A percentile compares a stretch with the other conserved stretches of the same genome.
Conservation (phyloP, 2,888 invertebrate genomes). For the Scaptomyza polygonia region DNA sequence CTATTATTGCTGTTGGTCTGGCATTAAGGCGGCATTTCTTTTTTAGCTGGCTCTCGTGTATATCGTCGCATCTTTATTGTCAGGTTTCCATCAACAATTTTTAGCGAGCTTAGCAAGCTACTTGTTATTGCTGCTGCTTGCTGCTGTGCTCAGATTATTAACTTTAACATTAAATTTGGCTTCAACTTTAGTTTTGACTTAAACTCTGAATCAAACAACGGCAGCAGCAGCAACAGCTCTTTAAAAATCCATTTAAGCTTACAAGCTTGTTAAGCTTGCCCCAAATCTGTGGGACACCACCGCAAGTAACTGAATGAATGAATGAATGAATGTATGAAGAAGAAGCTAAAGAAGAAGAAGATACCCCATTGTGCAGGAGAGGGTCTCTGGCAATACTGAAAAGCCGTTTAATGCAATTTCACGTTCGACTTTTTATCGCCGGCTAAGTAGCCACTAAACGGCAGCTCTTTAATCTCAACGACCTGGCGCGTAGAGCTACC, state of each 20-base stretch:
- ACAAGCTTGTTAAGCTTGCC: slow-evolving; percentile 79
- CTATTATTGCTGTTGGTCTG: not conserved
- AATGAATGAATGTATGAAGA: slow-evolving; percentile 1
- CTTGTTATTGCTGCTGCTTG: slow-evolving; percentile 69
- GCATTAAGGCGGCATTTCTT: not conserved
- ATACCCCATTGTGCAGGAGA: slow-evolving; percentile 9
- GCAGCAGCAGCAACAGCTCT: slow-evolving; percentile 73
- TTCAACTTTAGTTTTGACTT: slow-evolving; percentile 18
- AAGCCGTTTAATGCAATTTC: slow-evolving; percentile 73
- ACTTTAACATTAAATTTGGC: slow-evolving; percentile 38
- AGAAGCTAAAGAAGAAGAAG: not conserved
- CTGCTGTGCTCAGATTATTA: slow-evolving; percentile 69
- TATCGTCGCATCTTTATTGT: slow-evolving; percentile 26
- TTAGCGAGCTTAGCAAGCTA: slow-evolving; percentile 54
- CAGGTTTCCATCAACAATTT: slow-evolving; percentile 63
- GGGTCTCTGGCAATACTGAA: not conserved
- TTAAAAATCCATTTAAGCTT: slow-evolving; percentile 76
- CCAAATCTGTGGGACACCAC: slow-evolving; percentile 61
- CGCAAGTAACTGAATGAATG: not conserved
- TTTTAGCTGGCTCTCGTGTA: not conserved
- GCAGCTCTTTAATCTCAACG: slow-evolving; percentile 80
- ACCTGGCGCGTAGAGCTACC: slow-evolving; percentile 52
- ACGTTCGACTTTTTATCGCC: slow-evolving; percentile 74
- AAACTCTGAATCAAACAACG: not conserved
- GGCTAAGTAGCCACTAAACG: slow-evolving; percentile 80